These are phyloP conservation scores for Xylota sylvarum DNA, from an alignment of 2,888 invertebrate genomes.

Conservation along the genomic window DNA sequence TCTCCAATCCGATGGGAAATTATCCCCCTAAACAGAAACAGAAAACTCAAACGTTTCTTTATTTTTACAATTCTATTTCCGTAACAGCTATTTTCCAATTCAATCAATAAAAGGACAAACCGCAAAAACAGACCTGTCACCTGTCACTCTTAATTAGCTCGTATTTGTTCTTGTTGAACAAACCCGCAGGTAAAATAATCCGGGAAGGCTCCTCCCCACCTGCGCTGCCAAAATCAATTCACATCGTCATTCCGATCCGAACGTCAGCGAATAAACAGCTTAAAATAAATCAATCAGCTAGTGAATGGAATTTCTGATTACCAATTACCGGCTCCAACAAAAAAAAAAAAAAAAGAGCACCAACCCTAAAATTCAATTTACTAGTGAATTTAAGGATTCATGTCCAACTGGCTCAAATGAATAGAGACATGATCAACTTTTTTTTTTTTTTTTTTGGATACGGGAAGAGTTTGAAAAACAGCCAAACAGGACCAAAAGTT, in stretches of 20 bases:
- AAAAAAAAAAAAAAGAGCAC: slow-evolving; percentile 22
- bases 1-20: background rate
- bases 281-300: slow-evolving; percentile 71
- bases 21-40: background rate
- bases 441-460: too few relatives aligned
- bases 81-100: background rate
- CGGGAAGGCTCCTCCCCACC: background rate
- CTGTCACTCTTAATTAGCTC: slow-evolving; percentile 66
- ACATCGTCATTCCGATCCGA: slow-evolving; percentile 33
- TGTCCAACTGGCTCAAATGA: slow-evolving; percentile 34
- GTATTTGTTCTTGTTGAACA: slow-evolving; percentile 53
- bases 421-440: slow-evolving; percentile 53
- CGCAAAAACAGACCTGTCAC: slow-evolving; percentile 42
- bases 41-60: background rate
- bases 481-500: background rate
- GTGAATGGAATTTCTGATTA: slow-evolving; percentile 71
- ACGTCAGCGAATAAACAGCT: slow-evolving; percentile 65
- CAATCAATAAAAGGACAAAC: slow-evolving; percentile 12
- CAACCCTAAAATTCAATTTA: slow-evolving; percentile 58
- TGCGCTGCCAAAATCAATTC: slow-evolving; percentile 46
- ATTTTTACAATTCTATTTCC: background rate
- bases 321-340: slow-evolving; percentile 47
- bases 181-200: background rate
- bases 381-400: slow-evolving; percentile 60
- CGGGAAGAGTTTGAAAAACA: background rate